phyloP scores from a whole-genome alignment of 2,797 vertebrate genomes.

The Nyctalus aviator region DNA sequence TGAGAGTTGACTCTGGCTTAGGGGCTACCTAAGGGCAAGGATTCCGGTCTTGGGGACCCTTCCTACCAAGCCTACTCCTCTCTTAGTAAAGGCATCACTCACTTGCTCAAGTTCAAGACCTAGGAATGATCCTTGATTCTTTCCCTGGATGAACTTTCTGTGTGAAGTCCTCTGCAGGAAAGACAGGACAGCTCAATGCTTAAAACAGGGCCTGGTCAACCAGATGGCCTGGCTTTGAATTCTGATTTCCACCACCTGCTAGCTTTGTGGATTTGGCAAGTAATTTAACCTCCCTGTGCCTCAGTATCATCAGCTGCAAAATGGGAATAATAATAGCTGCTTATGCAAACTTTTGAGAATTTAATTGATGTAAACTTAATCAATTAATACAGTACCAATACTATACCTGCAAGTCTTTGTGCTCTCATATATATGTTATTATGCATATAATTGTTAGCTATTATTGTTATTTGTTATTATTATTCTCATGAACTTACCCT shows the following conservation, averaged over 20 bases:
- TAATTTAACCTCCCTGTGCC: not conserved
- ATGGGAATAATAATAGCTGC: not conserved
- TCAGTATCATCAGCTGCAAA: not conserved
- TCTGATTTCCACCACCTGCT: not conserved
- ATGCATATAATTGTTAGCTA: not conserved
- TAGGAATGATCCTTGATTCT: not conserved
- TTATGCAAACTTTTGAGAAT: not conserved
- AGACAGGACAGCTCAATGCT: not conserved
- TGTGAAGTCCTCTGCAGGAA: not conserved
- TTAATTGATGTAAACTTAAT: not conserved
- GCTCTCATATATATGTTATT: not conserved
- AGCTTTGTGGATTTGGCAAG: not conserved
- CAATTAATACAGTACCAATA: not conserved
- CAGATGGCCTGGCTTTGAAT: not conserved
- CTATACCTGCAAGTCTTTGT: not conserved
- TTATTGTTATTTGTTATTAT: not conserved
- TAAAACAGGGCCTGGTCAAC: not conserved
- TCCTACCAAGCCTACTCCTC: not conserved
- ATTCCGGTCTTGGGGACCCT: not conserved
- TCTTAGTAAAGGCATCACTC: not conserved
- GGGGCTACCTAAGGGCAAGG: not conserved
- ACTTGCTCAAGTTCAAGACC: not conserved
- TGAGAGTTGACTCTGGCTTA: not conserved
- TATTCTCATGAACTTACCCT: not conserved
- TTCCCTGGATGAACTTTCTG: not conserved